These are phyloP conservation scores for Notospermus geniculatus DNA, from an alignment of 1,140 invertebrate genomes.

Conservation along the genomic window DNA sequence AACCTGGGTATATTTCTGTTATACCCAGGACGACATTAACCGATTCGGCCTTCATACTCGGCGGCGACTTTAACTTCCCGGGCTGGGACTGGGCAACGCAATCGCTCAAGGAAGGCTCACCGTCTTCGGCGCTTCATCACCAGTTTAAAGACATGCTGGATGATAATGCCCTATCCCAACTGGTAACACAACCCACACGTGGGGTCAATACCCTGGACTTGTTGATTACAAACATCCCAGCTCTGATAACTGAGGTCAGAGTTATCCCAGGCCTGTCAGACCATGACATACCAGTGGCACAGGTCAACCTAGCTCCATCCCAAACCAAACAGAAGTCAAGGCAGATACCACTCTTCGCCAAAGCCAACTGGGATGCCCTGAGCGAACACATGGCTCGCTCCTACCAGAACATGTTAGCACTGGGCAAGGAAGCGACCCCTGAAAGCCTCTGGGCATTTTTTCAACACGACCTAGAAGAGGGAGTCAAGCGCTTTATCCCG, in stretches of 20 bases:
- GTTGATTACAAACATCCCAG: neutral
- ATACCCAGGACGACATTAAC: too few species aligned
- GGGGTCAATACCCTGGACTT: neutral
- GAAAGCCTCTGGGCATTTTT: neutral
- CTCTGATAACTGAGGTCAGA: neutral
- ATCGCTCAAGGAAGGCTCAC: neutral
- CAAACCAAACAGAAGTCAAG: neutral
- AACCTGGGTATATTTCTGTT: too few species aligned
- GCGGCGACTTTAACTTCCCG: slow-evolving; percentile 5
- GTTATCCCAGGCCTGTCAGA: neutral
- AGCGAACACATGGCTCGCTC: too few species aligned
- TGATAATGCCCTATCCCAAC: neutral
- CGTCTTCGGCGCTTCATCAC: neutral
- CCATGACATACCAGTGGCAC: neutral
- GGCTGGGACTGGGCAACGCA: neutral
- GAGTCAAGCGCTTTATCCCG: neutral
- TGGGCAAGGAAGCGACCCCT: neutral
- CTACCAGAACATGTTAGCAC: neutral
- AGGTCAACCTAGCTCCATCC: neutral
- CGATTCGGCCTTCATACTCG: too few species aligned
- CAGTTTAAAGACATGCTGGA: neutral
- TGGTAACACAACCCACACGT: neutral
- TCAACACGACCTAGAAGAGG: neutral
- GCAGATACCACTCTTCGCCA: neutral
- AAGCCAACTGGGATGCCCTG: neutral